Evolutionary conservation across 2,888 invertebrate genomes (phyloP).

Genomic region (Exocentrus adspersus): DNA sequence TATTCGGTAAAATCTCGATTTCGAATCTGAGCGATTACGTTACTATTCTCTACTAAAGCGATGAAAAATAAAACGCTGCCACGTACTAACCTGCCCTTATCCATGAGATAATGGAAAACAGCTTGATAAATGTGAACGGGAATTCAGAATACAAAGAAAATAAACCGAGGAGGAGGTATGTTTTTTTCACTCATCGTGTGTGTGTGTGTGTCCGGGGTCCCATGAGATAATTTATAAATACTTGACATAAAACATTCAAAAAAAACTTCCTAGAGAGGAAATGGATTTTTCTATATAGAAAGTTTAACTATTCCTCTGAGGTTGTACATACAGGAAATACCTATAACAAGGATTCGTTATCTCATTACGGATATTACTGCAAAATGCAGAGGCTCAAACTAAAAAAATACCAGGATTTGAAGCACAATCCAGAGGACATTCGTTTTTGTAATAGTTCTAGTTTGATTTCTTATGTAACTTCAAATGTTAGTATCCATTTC

Average conservation of each 20-base stretch:
- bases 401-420: too few species aligned
- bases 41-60: neutral
- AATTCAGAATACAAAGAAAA: conserved; percentile 1
- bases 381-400: too few species aligned
- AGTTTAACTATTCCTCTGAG: neutral
- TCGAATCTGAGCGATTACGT: neutral
- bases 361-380: too few species aligned
- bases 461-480: too few species aligned
- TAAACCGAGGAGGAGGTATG: neutral
- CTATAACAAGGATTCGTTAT: too few species aligned
- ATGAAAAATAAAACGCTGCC: conserved; percentile 1
- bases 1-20: conserved; percentile 1
- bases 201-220: neutral
- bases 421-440: too few species aligned
- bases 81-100: neutral
- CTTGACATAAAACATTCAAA: neutral
- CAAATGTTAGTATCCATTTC: too few species aligned
- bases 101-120: conserved; percentile 3
- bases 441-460: too few species aligned
- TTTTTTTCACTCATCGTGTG: too few species aligned
- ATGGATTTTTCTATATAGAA: neutral
- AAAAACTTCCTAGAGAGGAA: neutral
- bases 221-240: neutral
- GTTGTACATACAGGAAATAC: too few species aligned
- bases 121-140: neutral